Percentiles rank a stretch among this genome's conserved stretches.
phyloP scores from a whole-genome alignment of 2,113 vertebrate genomes.

The Columbina picui region DNA sequence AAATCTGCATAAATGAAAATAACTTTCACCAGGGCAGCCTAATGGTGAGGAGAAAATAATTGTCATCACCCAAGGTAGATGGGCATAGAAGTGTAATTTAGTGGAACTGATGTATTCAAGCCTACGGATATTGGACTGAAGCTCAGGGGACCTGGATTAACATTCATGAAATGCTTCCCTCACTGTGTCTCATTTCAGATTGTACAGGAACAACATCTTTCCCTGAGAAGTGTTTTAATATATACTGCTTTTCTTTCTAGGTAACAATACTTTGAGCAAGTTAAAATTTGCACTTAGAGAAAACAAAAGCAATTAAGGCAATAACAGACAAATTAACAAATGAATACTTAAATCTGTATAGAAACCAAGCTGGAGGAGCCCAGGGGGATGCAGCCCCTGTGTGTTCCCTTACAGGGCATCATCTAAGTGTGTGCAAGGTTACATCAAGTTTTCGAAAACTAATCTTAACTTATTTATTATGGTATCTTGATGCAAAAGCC shows the following conservation, averaged over 20 bases:
- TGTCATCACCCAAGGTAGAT: neutral
- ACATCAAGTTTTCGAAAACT: neutral
- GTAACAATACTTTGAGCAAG: neutral
- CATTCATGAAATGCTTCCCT: constrained; percentile 1
- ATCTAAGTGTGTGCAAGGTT: neutral
- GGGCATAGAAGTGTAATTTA: neutral
- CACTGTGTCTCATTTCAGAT: neutral
- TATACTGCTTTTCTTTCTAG: neutral
- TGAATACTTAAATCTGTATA: neutral
- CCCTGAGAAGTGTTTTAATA: neutral
- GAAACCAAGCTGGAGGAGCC: neutral
- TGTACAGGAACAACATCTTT: neutral
- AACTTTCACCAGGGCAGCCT: neutral
- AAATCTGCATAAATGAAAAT: neutral
- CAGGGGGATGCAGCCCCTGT: neutral
- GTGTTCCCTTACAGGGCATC: neutral
- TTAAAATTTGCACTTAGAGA: neutral
- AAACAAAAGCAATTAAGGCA: neutral
- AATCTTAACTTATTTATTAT: neutral
- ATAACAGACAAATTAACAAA: neutral
- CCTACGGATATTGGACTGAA: neutral
- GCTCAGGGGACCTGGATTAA: neutral
- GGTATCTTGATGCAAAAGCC: neutral
- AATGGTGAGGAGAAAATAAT: neutral
- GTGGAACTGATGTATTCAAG: neutral